Percentiles rank a stretch among this genome's conserved stretches.
Conservation (phyloP, 2,113 vertebrate genomes). For the Pollimyrus isidori region DNA sequence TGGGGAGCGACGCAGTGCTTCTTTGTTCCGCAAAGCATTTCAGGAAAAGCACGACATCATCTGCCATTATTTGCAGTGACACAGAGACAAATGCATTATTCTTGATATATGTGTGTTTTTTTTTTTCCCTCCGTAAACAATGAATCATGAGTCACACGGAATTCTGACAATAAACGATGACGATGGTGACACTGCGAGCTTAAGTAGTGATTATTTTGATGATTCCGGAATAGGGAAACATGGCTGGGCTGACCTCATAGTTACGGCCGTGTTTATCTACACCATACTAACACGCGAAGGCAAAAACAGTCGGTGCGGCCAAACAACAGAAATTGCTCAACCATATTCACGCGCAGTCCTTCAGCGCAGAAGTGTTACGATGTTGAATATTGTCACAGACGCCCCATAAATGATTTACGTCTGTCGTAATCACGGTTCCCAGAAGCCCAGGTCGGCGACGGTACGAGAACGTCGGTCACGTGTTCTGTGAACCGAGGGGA, state of each 20-base stretch:
- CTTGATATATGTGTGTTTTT: neutral
- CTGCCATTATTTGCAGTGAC: neutral
- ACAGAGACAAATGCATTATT: neutral
- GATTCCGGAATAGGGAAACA: neutral
- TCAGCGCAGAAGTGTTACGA: neutral
- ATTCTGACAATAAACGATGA: neutral
- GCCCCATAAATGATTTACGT: neutral
- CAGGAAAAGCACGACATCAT: neutral
- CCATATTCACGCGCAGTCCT: neutral
- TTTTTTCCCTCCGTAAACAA: neutral
- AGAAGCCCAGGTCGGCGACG: neutral
- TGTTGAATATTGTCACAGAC: neutral
- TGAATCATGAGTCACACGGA: neutral
- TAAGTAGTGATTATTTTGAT: neutral
- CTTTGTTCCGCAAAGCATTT: neutral
- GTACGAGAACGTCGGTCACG: neutral
- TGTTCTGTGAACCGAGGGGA: neutral
- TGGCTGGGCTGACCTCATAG: neutral
- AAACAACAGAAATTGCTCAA: neutral
- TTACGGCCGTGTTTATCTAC: neutral
- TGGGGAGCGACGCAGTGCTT: neutral
- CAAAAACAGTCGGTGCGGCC: neutral
- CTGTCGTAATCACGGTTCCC: neutral
- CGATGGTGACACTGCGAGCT: neutral
- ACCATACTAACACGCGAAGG: neutral